phyloP scores from a whole-genome alignment of 2,888 invertebrate genomes.

The Chrysomela aeneicollis region DNA sequence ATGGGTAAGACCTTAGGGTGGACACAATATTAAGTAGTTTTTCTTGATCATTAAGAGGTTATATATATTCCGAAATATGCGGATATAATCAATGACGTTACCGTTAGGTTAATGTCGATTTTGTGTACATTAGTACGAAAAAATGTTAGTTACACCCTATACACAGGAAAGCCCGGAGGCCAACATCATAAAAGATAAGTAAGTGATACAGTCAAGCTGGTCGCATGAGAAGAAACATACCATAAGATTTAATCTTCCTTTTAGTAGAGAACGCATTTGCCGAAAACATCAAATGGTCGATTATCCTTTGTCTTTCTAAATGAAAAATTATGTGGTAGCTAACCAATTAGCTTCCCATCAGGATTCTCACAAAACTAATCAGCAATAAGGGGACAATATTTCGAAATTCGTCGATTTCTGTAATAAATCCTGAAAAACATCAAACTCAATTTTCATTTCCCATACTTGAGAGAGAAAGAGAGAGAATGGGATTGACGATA shows the following conservation, averaged over 20 bases:
- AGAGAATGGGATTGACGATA: no score
- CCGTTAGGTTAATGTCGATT: not conserved
- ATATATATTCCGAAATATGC: slow-evolving; percentile 8
- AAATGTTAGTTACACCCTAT: not conserved
- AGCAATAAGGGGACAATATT: no score
- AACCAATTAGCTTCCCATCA: no score
- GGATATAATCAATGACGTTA: not conserved
- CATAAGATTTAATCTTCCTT: not conserved
- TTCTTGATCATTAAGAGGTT: no score
- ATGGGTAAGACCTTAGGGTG: no score
- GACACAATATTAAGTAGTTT: no score
- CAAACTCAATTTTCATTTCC: no score
- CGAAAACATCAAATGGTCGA: not conserved
- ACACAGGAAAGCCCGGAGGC: not conserved
- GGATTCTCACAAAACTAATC: no score
- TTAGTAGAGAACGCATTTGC: not conserved
- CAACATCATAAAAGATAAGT: not conserved
- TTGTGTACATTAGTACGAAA: not conserved
- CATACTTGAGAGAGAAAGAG: no score
- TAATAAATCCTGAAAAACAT: no score
- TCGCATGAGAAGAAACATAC: not conserved
- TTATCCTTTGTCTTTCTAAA: not conserved
- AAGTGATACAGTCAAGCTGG: not conserved
- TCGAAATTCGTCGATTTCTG: no score
- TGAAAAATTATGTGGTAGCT: no score